These are phyloP conservation scores for Oryzias melastigma DNA, from an alignment of 2,113 vertebrate genomes.

Conservation along the genomic window DNA sequence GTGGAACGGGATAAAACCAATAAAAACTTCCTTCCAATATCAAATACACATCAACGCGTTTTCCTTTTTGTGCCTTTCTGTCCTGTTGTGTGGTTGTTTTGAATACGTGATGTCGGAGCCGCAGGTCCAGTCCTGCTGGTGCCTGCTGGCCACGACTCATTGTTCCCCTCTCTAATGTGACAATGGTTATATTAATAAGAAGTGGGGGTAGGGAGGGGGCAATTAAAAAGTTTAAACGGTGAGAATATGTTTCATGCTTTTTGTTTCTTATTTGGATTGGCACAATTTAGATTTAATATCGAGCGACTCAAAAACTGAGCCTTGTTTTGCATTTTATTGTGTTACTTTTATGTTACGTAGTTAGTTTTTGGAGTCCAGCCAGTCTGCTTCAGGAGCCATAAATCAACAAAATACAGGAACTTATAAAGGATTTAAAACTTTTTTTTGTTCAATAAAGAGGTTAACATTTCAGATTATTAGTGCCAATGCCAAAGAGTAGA, in stretches of 20 bases:
- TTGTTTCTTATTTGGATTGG: neutral
- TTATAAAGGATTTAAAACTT: too few relatives aligned
- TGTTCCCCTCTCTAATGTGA: conserved; percentile 33
- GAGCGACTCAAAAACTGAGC: conserved; percentile 1
- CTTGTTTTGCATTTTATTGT: neutral
- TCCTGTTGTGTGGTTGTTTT: conserved; percentile 11
- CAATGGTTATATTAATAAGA: conserved; percentile 39
- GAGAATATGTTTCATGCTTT: conserved; percentile 12
- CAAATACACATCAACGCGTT: neutral
- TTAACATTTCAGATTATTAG: too few relatives aligned
- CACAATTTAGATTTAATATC: conserved; percentile 5
- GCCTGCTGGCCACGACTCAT: conserved; percentile 31
- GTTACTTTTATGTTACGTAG: neutral
- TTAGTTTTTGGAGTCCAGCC: too few relatives aligned
- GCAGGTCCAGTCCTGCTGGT: conserved; percentile 26
- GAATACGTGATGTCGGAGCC: conserved; percentile 15
- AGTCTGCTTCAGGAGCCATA: too few relatives aligned
- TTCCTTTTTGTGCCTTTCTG: conserved; percentile 1
- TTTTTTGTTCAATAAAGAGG: too few relatives aligned
- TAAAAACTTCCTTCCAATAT: neutral
- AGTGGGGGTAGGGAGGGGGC: neutral
- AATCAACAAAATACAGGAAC: too few relatives aligned
- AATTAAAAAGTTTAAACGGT: neutral
- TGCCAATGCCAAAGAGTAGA: too few relatives aligned
- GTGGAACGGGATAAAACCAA: neutral